These are phyloP conservation scores for Nebria salina DNA, from an alignment of 2,888 invertebrate species.

Conservation along the genomic window DNA sequence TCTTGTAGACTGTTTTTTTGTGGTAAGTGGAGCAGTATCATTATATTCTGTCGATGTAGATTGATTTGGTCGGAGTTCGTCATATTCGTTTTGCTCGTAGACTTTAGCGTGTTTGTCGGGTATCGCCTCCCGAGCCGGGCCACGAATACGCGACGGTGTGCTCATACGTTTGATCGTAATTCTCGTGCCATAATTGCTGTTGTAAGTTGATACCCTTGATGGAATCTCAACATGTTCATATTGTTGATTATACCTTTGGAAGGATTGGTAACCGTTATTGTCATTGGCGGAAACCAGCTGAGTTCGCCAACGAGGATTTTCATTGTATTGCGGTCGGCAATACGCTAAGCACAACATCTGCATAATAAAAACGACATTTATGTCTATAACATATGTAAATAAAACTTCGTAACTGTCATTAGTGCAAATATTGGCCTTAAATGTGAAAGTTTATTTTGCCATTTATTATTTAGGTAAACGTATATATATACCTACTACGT, in stretches of 20 bases:
- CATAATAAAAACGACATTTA: too few species aligned
- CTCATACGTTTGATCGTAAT: too few species aligned
- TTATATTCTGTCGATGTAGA: too few species aligned
- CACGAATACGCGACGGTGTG: background rate
- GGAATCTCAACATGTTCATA: background rate
- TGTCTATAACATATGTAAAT: too few species aligned
- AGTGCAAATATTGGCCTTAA: too few species aligned
- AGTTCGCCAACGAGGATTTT: background rate
- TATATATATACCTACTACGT: too few species aligned
- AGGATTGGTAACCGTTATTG: too few species aligned
- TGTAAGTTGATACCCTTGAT: background rate
- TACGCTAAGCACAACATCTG: background rate
- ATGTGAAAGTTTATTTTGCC: too few species aligned
- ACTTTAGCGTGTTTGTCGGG: background rate
- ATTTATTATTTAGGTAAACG: too few species aligned
- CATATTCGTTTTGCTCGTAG: conserved; percentile 4
- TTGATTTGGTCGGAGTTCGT: background rate
- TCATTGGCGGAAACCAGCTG: too few species aligned
- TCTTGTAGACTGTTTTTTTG: conserved; percentile 1
- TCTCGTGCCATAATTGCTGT: background rate
- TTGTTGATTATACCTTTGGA: background rate
- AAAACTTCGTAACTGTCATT: too few species aligned
- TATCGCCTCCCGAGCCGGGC: background rate
- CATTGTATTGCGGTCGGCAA: conserved; percentile 8
- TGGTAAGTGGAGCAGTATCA: background rate